These are phyloP conservation scores for Atractosteus spatula DNA, from an alignment of 2,113 vertebrate genomes.

Conservation along the genomic window DNA sequence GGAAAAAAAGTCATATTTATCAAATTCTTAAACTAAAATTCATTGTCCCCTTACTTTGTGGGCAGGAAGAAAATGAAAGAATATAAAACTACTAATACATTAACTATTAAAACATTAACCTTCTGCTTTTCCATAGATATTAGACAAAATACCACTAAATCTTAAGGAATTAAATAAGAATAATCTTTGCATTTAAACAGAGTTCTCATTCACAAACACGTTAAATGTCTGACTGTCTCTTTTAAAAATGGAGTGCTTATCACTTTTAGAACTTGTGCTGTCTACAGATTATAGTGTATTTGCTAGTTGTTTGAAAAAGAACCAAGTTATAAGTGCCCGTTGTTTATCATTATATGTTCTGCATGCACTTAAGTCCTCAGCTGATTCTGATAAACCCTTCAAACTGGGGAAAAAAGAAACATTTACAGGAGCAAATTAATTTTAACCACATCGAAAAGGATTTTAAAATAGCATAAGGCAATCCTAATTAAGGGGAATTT, in stretches of 20 bases:
- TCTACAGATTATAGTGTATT: neutral
- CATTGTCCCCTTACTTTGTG: too few relatives aligned
- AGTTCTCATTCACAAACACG: too few relatives aligned
- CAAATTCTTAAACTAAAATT: too few relatives aligned
- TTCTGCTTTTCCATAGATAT: too few relatives aligned
- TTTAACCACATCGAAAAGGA: neutral
- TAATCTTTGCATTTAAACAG: too few relatives aligned
- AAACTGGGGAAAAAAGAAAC: neutral
- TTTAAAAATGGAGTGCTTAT: conserved; percentile 6
- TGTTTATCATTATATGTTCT: neutral
- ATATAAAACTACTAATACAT: too few relatives aligned
- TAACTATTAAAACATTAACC: too few relatives aligned
- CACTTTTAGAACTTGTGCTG: neutral
- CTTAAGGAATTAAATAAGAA: too few relatives aligned
- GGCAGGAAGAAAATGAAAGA: too few relatives aligned
- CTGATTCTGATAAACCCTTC: neutral
- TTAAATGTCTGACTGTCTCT: neutral
- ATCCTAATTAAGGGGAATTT: neutral
- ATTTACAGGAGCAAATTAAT: neutral
- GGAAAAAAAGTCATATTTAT: too few relatives aligned
- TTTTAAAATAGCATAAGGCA: neutral
- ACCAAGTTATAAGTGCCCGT: neutral
- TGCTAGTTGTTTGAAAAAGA: neutral
- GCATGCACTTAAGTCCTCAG: neutral
- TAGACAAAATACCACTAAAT: too few relatives aligned